Evolutionary conservation across 2,888 invertebrate genomes (phyloP), one percentile per base, ranked within the genome.

Genomic region (Amphipyra berbera): DNA sequence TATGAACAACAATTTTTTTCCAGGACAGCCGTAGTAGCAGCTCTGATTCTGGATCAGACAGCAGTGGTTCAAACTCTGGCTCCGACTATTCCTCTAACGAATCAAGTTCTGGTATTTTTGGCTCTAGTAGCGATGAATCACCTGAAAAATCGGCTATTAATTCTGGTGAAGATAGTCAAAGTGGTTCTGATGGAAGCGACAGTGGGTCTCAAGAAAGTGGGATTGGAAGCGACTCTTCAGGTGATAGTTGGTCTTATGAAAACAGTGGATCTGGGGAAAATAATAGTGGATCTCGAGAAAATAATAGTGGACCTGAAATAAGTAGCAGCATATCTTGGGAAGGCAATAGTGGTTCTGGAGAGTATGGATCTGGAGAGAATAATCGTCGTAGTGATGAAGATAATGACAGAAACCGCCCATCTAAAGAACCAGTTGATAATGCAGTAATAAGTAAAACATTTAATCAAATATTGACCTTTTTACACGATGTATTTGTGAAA

Each of bases 401-500:
- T 2, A 27, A 35, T 10, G 15, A 35, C 13, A 40, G 48, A 9
- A 8, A 46, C 1, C 12, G 0, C 0, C 42, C 15, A 0, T 6
- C 42, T n/a, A 27, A 54, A 0, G n/a, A 6, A 5, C 13, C 42
- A 15, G 12, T 27, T 41, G 40, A 69, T 9, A 15, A 41, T 1
- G 10, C 38, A 10, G 27, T 47, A 12, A 56, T 50, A 9, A 54
- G 49, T 37, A 60, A 69, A 10, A 56, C 60, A 38, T 54, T 73
- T 12, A 35, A 30, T 27, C 42, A 63, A 27, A 66, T 78, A 40
- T 5, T 78, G 7, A 47, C 53, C 12, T 37, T 65, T 41, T 44
- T 77, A 44, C 66, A 76, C 5, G 44, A 78, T 5, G 49, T 75
- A 13, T 67, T 75, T 45, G 49, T 61, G 4, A 61, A 65, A 49